Conservation (phyloP, 2,113 vertebrate species). For the Epinephelus cyanopodus region DNA sequence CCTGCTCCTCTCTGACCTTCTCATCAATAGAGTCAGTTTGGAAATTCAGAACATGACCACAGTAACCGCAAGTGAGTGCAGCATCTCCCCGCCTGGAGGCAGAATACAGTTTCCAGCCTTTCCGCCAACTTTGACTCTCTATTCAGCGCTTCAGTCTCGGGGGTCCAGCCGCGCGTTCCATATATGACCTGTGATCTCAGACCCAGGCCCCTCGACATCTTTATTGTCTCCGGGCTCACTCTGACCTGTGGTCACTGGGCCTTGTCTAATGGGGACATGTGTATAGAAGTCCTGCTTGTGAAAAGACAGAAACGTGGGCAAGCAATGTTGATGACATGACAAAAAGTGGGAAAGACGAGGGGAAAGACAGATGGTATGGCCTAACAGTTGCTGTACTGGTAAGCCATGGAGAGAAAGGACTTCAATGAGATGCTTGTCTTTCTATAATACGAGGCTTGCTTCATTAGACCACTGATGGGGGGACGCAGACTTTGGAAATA, state of each 20-base stretch:
- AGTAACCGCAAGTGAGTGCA: conserved; percentile 31
- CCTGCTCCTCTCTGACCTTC: conserved; percentile 14
- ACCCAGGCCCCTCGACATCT: conserved; percentile 58
- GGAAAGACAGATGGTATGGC: conserved; percentile 35
- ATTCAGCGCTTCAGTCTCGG: conserved; percentile 46
- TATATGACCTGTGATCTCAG: conserved; percentile 63
- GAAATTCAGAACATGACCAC: conserved; percentile 49
- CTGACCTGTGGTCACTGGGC: conserved; percentile 64
- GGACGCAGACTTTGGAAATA: conserved; percentile 33
- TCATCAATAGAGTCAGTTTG: conserved; percentile 39
- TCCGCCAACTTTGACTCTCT: conserved; percentile 35
- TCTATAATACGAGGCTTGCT: conserved; percentile 31
- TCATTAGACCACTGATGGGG: conserved; percentile 25
- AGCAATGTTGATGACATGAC: conserved; percentile 56
- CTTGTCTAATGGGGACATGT: conserved; percentile 68
- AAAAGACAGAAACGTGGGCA: conserved; percentile 47
- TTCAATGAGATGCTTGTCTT: conserved; percentile 60
- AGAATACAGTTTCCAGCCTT: conserved; percentile 48
- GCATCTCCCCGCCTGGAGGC: conserved; percentile 38
- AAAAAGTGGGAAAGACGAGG: conserved; percentile 37
- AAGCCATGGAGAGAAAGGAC: conserved; percentile 26
- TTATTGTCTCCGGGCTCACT: conserved; percentile 50
- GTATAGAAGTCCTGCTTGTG: conserved; percentile 61
- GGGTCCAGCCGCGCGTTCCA: conserved; percentile 46
- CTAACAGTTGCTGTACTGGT: conserved; percentile 23